These are phyloP conservation scores for Pseudococcus viburni DNA, from an alignment of 2,888 invertebrate species.

Conservation along the genomic window DNA sequence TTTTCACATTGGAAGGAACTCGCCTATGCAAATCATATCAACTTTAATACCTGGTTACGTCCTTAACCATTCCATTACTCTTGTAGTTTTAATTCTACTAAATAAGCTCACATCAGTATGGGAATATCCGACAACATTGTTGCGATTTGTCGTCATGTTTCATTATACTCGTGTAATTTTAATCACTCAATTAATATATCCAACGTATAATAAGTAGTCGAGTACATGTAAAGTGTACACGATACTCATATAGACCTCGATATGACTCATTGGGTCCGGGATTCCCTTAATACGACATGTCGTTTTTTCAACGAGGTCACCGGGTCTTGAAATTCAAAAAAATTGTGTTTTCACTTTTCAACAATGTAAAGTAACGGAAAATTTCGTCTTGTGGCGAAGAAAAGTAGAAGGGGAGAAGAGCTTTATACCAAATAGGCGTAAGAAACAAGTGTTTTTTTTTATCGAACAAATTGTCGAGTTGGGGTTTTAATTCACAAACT, in stretches of 20 bases:
- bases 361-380: background rate
- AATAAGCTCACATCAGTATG: background rate
- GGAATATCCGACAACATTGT: background rate
- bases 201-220: background rate
- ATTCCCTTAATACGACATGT: slow-evolving; percentile 18
- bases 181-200: slow-evolving; percentile 1
- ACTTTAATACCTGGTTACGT: background rate
- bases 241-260: background rate
- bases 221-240: background rate
- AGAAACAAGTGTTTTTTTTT: no score
- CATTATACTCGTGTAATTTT: slow-evolving; percentile 10
- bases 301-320: background rate
- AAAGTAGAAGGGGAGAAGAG: no score
- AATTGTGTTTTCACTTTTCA: background rate
- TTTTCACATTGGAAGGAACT: background rate
- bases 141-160: slow-evolving; percentile 1
- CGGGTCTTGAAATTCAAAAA: background rate
- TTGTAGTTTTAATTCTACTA: no score
- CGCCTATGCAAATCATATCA: slow-evolving; percentile 15
- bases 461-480: no score
- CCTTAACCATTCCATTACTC: background rate
- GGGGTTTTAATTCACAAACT: no score
- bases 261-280: slow-evolving; percentile 23
- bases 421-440: no score
- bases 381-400: background rate